Evolutionary conservation across 1,140 invertebrate genomes (phyloP).

Genomic region (Cepaea nemoralis): DNA sequence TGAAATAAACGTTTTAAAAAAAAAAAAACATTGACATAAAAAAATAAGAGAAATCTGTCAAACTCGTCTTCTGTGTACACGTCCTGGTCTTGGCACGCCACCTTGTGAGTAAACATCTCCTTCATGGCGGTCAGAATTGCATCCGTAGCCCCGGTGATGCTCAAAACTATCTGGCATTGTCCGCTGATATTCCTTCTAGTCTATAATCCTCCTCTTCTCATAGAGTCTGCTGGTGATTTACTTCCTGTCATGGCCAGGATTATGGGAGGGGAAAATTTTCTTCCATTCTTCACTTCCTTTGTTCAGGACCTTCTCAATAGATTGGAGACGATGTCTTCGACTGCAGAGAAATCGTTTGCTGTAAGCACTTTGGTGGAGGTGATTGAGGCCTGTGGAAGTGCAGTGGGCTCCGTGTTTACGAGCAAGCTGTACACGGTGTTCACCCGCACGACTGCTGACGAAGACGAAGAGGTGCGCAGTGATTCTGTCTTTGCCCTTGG

Average conservation of each 20-base stretch:
- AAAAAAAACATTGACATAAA: no score
- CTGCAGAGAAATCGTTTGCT: conserved; percentile 79
- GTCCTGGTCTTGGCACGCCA: no score
- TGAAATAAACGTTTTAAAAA: no score
- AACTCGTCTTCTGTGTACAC: no score
- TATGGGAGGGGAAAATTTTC: conserved; percentile 78
- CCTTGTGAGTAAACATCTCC: conserved; percentile 77
- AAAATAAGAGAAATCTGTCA: no score
- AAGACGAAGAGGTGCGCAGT: conserved; percentile 81
- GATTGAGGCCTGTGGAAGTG: conserved; percentile 76
- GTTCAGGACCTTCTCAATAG: conserved; percentile 77
- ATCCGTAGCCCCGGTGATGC: conserved; percentile 78
- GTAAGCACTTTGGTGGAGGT: conserved; percentile 83
- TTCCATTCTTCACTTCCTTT: conserved; percentile 78
- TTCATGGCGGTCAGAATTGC: conserved; percentile 79
- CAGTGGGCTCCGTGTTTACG: conserved; percentile 75
- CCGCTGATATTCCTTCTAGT: conserved; percentile 79
- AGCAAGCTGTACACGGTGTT: conserved; percentile 78
- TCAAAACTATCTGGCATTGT: conserved; percentile 74
- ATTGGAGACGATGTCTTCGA: conserved; percentile 76
- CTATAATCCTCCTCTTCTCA: no score
- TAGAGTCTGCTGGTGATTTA: conserved; percentile 83
- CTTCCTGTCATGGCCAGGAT: conserved; percentile 81
- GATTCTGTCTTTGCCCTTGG: conserved; percentile 84
- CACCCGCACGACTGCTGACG: conserved; percentile 76